Percentiles rank a stretch among this genome's conserved stretches.
phyloP scores from a whole-genome alignment of 2,888 invertebrate species.

The Ariolimax columbianus region DNA sequence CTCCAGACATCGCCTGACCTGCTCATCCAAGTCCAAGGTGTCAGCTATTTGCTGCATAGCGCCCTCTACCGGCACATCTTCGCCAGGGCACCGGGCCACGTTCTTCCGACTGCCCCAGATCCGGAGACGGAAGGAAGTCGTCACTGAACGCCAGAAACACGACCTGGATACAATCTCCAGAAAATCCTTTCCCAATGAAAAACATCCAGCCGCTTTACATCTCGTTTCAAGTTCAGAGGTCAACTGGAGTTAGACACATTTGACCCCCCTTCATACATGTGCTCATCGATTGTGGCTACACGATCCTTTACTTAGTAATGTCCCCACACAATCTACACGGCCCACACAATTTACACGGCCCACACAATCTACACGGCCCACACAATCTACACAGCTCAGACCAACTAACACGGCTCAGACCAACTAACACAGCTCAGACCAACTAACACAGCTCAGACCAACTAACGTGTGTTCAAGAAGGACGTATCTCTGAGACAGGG shows the following conservation, averaged over 20 bases:
- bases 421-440: too few species aligned
- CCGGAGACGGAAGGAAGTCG: background rate
- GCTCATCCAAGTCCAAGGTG: background rate
- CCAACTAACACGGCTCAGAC: too few species aligned
- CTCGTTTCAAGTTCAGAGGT: background rate
- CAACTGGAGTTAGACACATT: background rate
- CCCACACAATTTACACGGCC: too few species aligned
- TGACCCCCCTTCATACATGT: too few species aligned
- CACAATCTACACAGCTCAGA: too few species aligned
- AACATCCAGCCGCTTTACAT: constrained; percentile 27
- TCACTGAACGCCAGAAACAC: background rate
- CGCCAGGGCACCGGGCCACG: background rate
- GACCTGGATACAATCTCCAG: background rate
- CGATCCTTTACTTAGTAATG: too few species aligned
- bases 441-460: too few species aligned
- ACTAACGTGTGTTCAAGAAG: too few species aligned
- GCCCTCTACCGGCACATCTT: background rate
- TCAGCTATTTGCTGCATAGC: background rate
- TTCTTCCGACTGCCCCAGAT: background rate
- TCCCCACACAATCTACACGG: too few species aligned
- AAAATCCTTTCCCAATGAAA: constrained; percentile 15
- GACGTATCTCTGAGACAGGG: too few species aligned
- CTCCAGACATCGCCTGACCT: background rate
- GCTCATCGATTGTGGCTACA: too few species aligned
- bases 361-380: too few species aligned